These are phyloP conservation scores for Siderastrea siderea DNA, from an alignment of 92 coral and sea anemone species.

Conservation along the genomic window DNA sequence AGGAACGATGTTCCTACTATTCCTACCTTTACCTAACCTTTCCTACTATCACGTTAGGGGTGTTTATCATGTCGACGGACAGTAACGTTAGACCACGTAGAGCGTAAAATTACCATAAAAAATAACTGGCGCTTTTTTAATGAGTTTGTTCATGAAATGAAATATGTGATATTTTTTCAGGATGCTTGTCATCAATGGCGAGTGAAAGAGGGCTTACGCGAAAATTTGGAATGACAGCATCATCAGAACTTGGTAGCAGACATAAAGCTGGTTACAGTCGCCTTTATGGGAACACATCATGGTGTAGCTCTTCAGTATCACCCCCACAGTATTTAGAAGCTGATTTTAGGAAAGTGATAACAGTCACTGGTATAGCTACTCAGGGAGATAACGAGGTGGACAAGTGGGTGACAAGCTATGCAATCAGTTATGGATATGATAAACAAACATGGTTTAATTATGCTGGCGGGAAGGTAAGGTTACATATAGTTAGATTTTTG, in stretches of 20 bases:
- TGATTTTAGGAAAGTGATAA: constrained; percentile 38
- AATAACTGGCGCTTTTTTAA: too few relatives aligned
- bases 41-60: too few relatives aligned
- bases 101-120: too few relatives aligned
- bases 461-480: constrained; percentile 9
- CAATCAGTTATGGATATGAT: constrained; percentile 53
- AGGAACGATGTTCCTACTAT: too few relatives aligned
- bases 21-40: too few relatives aligned
- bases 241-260: constrained; percentile 19
- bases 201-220: constrained; percentile 4
- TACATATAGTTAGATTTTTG: too few relatives aligned
- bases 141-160: too few relatives aligned
- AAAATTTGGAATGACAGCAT: constrained; percentile 20
- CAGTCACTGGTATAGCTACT: constrained; percentile 72
- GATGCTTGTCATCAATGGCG: constrained; percentile 29
- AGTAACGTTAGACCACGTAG: too few relatives aligned
- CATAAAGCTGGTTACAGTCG: neutral
- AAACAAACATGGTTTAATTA: constrained; percentile 45
- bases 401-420: constrained; percentile 68
- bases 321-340: constrained; percentile 46
- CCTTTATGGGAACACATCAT: neutral
- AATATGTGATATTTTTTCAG: neutral
- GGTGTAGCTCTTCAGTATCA: neutral
- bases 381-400: constrained; percentile 62
- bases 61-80: too few relatives aligned